phyloP scores from a whole-genome alignment of 2,888 invertebrate genomes.

The Cerastoderma edule region DNA sequence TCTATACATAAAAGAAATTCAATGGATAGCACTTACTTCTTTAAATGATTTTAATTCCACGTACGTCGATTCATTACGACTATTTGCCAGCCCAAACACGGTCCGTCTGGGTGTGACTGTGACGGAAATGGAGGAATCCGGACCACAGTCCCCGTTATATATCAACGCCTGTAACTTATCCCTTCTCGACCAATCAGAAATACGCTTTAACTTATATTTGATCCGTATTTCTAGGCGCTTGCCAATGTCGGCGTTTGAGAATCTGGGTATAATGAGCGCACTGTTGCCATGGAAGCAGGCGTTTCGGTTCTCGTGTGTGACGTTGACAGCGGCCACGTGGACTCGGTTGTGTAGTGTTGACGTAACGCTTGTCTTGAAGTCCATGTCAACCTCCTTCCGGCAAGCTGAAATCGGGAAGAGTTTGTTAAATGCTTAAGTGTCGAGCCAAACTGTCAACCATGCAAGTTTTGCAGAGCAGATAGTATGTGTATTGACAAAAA shows the following conservation, averaged over 20 bases:
- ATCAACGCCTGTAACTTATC: slow-evolving; percentile 40
- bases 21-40: slow-evolving; percentile 1
- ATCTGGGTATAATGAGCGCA: slow-evolving; percentile 47
- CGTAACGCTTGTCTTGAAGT: slow-evolving; percentile 28
- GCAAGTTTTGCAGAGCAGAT: not conserved
- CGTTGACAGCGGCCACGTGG: slow-evolving; percentile 47
- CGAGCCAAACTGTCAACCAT: not conserved
- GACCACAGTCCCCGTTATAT: slow-evolving; percentile 57
- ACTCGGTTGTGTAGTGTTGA: slow-evolving; percentile 41
- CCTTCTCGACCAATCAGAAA: not conserved
- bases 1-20: not conserved
- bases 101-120: slow-evolving; percentile 22
- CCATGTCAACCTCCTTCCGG: slow-evolving; percentile 50
- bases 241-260: slow-evolving; percentile 52
- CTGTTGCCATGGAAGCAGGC: slow-evolving; percentile 57
- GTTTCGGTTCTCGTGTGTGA: slow-evolving; percentile 29
- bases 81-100: slow-evolving; percentile 33
- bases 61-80: not conserved
- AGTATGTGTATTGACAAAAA: not conserved
- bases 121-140: slow-evolving; percentile 41
- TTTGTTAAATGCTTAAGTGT: not conserved
- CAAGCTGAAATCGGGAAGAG: slow-evolving; percentile 35
- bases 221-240: slow-evolving; percentile 34
- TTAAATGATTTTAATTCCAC: slow-evolving; percentile 7
- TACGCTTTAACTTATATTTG: slow-evolving; percentile 25